Evolutionary conservation across 2,113 vertebrate genomes (phyloP).

Genomic region (Chroicocephalus ridibundus): DNA sequence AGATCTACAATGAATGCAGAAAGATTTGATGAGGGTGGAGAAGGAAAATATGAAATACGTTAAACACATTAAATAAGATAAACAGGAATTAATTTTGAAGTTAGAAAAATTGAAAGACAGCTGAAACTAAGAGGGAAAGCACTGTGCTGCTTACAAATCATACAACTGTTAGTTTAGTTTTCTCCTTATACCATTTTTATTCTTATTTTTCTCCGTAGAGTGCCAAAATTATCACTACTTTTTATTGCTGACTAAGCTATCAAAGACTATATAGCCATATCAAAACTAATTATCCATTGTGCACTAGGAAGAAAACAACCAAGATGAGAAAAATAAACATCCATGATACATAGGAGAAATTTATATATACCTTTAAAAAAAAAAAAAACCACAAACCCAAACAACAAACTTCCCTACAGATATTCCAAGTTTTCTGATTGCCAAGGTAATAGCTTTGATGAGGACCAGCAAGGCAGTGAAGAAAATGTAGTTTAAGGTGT

Average conservation of each 20-base stretch:
- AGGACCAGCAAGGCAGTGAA: neutral
- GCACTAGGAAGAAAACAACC: neutral
- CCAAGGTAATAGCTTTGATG: neutral
- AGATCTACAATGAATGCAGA: neutral
- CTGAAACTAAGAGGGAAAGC: neutral
- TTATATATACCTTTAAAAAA: neutral
- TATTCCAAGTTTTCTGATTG: neutral
- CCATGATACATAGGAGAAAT: neutral
- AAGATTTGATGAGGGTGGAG: neutral
- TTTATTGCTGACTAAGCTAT: neutral
- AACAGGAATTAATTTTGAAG: slow-evolving; percentile 1
- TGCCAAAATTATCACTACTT: neutral
- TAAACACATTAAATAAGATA: neutral
- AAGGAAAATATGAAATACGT: neutral
- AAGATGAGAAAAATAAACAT: neutral
- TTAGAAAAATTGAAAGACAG: neutral
- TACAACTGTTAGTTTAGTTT: neutral
- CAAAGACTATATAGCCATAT: neutral
- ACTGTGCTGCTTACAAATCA: neutral
- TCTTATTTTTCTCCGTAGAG: neutral
- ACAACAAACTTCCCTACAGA: neutral
- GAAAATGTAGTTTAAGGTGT: neutral
- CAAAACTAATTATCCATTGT: neutral
- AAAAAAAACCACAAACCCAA: neutral
- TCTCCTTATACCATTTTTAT: neutral